Evolutionary conservation across 2,797 vertebrate species (phyloP).

Genomic region (Myotis pilosus): DNA sequence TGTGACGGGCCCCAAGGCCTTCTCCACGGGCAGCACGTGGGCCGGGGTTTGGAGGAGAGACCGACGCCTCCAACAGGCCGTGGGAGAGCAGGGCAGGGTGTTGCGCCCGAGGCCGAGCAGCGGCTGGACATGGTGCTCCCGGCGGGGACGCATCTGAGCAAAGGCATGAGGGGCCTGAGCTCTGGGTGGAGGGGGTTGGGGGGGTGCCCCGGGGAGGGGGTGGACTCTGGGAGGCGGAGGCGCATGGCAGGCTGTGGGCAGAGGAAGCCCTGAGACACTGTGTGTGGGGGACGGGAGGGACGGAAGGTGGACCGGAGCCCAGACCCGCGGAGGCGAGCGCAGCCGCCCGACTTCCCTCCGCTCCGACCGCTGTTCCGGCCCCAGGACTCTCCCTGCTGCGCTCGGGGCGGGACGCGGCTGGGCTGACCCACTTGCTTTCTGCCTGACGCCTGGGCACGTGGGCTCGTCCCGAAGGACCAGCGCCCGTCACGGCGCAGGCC

Average conservation of each 20-base stretch:
- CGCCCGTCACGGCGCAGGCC: accelerated
- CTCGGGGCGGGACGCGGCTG: background rate
- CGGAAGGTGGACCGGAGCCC: accelerated
- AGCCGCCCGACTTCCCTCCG: accelerated
- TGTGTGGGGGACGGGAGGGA: no score
- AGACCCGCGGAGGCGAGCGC: accelerated
- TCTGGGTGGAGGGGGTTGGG: no score
- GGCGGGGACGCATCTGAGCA: no score
- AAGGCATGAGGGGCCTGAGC: no score
- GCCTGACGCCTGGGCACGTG: accelerated
- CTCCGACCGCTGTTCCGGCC: accelerated
- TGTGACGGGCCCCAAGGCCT: background rate
- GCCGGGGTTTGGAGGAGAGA: background rate
- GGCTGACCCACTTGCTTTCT: background rate
- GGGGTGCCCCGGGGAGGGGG: no score
- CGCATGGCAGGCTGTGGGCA: background rate
- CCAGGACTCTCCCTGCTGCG: accelerated
- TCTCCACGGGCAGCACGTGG: accelerated
- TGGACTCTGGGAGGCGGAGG: background rate
- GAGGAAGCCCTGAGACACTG: background rate
- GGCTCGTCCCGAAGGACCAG: background rate
- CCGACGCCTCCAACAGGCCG: background rate
- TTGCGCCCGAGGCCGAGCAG: background rate
- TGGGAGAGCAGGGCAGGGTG: accelerated
- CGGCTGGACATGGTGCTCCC: background rate